phyloP scores from a whole-genome alignment of 2,888 invertebrate species.

The Blastobasis lacticolella region DNA sequence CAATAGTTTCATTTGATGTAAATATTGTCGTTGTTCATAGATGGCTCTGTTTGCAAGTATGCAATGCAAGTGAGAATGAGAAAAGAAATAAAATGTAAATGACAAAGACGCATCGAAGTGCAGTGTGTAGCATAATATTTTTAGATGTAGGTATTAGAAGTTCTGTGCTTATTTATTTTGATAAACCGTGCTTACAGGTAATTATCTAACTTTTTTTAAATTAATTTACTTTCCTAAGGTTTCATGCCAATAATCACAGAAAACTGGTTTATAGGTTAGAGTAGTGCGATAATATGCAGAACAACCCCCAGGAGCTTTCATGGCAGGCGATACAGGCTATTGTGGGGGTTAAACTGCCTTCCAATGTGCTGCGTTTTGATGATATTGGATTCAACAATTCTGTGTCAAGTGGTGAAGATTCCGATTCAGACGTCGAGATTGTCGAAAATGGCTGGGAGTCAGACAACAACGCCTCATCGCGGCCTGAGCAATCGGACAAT shows the following conservation, averaged over 20 bases:
- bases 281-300: slow-evolving; percentile 75
- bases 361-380: slow-evolving; percentile 69
- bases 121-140: slow-evolving; percentile 63
- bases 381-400: slow-evolving; percentile 69
- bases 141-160: slow-evolving; percentile 73
- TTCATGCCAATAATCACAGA: slow-evolving; percentile 51
- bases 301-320: slow-evolving; percentile 76
- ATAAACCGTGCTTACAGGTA: slow-evolving; percentile 58
- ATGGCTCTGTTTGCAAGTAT: too few relatives aligned
- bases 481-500: slow-evolving; percentile 64
- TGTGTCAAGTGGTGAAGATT: slow-evolving; percentile 62
- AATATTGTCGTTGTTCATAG: too few relatives aligned
- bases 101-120: slow-evolving; percentile 10
- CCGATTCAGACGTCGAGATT: slow-evolving; percentile 70
- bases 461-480: slow-evolving; percentile 62
- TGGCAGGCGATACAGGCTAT: slow-evolving; percentile 75
- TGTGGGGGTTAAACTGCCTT: slow-evolving; percentile 71
- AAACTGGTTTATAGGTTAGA: slow-evolving; percentile 73
- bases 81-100: neutral
- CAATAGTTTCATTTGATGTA: too few relatives aligned
- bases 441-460: slow-evolving; percentile 71
- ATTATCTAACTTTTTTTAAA: slow-evolving; percentile 25
- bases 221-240: slow-evolving; percentile 19
- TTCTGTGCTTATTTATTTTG: slow-evolving; percentile 51
- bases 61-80: neutral